Evolutionary conservation across 2,113 vertebrate species (phyloP).

Genomic region (Pardalotus punctatus): DNA sequence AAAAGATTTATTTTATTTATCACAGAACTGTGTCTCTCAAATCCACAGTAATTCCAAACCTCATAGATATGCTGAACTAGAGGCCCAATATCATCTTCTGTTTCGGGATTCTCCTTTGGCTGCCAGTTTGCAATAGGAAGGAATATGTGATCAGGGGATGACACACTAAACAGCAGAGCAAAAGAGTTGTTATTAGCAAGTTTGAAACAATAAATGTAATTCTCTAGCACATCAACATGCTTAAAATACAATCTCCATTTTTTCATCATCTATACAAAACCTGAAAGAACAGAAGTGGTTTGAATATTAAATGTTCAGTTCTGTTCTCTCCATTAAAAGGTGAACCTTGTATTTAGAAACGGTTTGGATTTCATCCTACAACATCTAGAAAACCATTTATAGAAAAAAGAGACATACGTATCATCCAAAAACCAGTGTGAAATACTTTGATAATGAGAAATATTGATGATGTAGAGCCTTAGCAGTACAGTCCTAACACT

Average conservation of each 20-base stretch:
- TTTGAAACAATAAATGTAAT: background rate
- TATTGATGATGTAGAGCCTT: background rate
- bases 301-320: background rate
- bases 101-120: constrained; percentile 77
- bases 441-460: background rate
- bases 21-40: background rate
- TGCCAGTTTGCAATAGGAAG: constrained; percentile 95
- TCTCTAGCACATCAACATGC: fast-evolving
- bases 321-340: background rate
- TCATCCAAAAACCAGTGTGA: background rate
- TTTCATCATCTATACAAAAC: background rate
- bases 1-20: background rate
- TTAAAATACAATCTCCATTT: background rate
- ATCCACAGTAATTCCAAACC: constrained; percentile 64
- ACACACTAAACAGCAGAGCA: constrained; percentile 77
- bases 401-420: background rate
- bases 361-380: background rate
- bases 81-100: constrained; percentile 92
- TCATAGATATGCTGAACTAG: constrained; percentile 91
- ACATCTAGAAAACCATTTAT: background rate
- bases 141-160: constrained; percentile 89
- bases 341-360: background rate
- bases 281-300: background rate
- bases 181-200: background rate
- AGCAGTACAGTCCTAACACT: background rate